A percentile compares a stretch with the other conserved stretches of the same genome.
Conservation (phyloP, 2,797 vertebrate genomes). For the Xenentodon cancila region DNA sequence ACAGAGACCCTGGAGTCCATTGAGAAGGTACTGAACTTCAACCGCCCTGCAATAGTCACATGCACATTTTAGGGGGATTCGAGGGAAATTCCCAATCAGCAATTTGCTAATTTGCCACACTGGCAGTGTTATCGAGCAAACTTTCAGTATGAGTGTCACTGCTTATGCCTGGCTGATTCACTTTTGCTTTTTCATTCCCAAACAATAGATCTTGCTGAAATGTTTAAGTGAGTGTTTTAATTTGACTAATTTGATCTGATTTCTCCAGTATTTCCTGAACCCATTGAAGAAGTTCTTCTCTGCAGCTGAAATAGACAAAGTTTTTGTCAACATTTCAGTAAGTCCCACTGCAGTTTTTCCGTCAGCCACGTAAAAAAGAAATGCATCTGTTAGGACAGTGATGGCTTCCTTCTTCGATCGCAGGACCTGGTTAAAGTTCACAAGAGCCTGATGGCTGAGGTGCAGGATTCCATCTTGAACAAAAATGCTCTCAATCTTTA, state of each 20-base stretch:
- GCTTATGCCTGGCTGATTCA: background rate
- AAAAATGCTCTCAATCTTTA: constrained; percentile 91
- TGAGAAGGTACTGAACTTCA: constrained; percentile 83
- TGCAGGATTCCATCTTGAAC: constrained; percentile 90
- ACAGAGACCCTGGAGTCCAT: constrained; percentile 87
- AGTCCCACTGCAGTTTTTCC: constrained; percentile 52
- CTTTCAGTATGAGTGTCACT: constrained; percentile 22
- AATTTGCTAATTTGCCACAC: constrained; percentile 2
- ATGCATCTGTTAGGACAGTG: background rate
- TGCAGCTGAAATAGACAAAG: constrained; percentile 85
- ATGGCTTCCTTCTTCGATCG: constrained; percentile 17
- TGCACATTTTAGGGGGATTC: constrained; percentile 4
- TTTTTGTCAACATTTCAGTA: constrained; percentile 94
- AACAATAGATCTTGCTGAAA: background rate
- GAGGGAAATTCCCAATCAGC: constrained; percentile 18
- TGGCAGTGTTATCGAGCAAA: background rate
- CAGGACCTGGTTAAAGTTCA: constrained; percentile 93
- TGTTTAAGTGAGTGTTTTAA: background rate
- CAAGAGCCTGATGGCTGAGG: constrained; percentile 87
- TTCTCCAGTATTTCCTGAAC: constrained; percentile 89
- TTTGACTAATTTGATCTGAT: too few relatives aligned
- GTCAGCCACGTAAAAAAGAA: background rate
- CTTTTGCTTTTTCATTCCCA: too few relatives aligned
- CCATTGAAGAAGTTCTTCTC: constrained; percentile 91
- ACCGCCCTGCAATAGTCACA: constrained; percentile 3